phyloP scores from a whole-genome alignment of 2,888 invertebrate genomes.

The Hartigia nigra region DNA sequence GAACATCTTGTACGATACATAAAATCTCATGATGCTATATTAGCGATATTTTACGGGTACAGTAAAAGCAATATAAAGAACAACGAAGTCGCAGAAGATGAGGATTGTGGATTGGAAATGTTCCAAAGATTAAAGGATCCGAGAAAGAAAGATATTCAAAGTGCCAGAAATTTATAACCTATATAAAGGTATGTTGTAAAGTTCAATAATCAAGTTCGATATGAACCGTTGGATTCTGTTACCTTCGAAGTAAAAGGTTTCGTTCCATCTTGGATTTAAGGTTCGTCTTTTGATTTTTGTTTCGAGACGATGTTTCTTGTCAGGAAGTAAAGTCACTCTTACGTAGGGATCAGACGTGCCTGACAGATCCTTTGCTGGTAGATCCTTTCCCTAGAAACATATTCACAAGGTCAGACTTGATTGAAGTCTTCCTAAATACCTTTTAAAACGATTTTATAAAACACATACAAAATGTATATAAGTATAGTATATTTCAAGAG shows the following conservation, averaged over 20 bases:
- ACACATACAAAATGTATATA: neutral
- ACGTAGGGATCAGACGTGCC: constrained; percentile 95
- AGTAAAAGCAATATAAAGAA: neutral
- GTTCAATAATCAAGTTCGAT: neutral
- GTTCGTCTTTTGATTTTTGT: constrained; percentile 93
- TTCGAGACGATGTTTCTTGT: constrained; percentile 91
- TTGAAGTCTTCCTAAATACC: neutral
- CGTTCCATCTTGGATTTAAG: constrained; percentile 92
- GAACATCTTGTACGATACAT: neutral
- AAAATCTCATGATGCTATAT: neutral
- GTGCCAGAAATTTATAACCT: neutral
- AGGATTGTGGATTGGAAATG: neutral
- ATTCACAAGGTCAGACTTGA: neutral
- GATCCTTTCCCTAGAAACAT: constrained; percentile 82
- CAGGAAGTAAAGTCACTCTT: constrained; percentile 87
- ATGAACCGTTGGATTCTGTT: constrained; percentile 26
- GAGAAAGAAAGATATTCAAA: neutral
- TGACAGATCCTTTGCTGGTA: constrained; percentile 93
- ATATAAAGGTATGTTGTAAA: neutral
- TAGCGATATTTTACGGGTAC: neutral
- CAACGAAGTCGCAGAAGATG: neutral
- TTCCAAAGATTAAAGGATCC: neutral
- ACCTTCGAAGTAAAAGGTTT: constrained; percentile 93
- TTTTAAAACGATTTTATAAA: neutral
- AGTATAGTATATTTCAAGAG: neutral